Base-by-base conservation (phyloP, 1,140 invertebrate genomes). In the Drosophila saltans region DNA sequence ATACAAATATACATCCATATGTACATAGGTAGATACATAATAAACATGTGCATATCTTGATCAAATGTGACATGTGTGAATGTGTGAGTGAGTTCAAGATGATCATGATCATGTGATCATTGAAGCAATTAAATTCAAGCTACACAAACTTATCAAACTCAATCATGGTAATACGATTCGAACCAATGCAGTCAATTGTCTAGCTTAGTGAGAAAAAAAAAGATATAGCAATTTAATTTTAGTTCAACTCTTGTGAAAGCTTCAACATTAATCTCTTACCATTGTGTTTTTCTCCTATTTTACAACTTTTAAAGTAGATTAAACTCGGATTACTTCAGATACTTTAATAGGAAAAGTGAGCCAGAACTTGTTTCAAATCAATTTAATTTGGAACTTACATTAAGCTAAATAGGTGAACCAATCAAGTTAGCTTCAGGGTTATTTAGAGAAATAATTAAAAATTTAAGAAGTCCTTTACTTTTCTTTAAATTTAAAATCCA, bases 1-100 rank as follows among this genome's bases (percentile, higher is more conserved):
- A 59, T 74, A 74, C 72, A 3, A 1, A 39, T 3, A 59, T 74
- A 74, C 72, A n/a, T n/a, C n/a, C n/a, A 78, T 66, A 78, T 66
- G 75, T 69, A 80, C 72, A 75, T 36, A 36, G 3, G 1, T 3
- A 39, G 2, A 59, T 71, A 73, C 72, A 36, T 36, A 36, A 6
- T 36, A 36, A 36, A 40, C 8, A 52, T 52, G 45, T 52, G 21
- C 45, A 52, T 52, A 52, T 52, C 45, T 26, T 79, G 67, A 83
- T 75, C 64, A 79, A 36, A 71, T 65, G 74, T 40, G 39, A 64
- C 57, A 69, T 59, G 66, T 48, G 33, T 39, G 28, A 66, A 24
- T 67, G 64, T 39, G 16, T 61, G 40, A 61, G 57, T 59, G 68
- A 36, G 66, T 60, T 69, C n/a, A 43, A 56, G 59, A 69, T 63